Evolutionary conservation across 2,797 vertebrate genomes (phyloP), one percentile per base, ranked within the genome.

Genomic region (Tamandua tetradactyla): DNA sequence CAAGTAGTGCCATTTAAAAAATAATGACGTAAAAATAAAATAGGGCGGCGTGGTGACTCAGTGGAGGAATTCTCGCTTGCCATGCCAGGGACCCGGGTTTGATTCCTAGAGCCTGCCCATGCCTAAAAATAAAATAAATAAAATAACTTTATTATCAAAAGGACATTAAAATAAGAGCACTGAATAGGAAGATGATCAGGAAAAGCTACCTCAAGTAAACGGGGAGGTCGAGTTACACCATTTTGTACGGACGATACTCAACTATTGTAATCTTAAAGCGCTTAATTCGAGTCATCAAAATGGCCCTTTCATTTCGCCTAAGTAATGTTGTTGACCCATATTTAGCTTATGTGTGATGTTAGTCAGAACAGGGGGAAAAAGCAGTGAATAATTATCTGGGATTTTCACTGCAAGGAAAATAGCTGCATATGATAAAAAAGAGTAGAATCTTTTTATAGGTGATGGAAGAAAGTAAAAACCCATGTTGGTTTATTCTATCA

Each of bases 351-450:
- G 59, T 68, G 7, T 32, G 52, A 12, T 89, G 37, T 76, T 49
- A 89, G 17, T 61, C 13, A 83, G 1, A 88, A 78, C 59, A 68
- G 32, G 49, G 15, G 66, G 44, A 23, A 11, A 75, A 64, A 42
- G 78, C 71, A 68, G 40, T 42, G 37, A 62, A 35, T 55, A 57
- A 37, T 13, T 87, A 93, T 32, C 2, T 75, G 40, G 72, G 66
- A 42, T 89, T 87, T 89, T 92, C 4, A 81, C 97, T 89, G 89
- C 94, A 32, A 85, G 81, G 85, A 57, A 76, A 95, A 95, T 64
- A 57, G 84, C 87, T 87, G 20, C 30, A 32, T 88, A 20, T 57
- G 22, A n/a, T 78, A 57, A 7, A 64, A 66, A 95, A 76, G n/a
- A 79, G n/a, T 93, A 14, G 2, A 42, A 82, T 80, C 37, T 78